Conservation (phyloP, 53 echinoderm and acorn worm genomes). For the Paelopatides confundens region DNA sequence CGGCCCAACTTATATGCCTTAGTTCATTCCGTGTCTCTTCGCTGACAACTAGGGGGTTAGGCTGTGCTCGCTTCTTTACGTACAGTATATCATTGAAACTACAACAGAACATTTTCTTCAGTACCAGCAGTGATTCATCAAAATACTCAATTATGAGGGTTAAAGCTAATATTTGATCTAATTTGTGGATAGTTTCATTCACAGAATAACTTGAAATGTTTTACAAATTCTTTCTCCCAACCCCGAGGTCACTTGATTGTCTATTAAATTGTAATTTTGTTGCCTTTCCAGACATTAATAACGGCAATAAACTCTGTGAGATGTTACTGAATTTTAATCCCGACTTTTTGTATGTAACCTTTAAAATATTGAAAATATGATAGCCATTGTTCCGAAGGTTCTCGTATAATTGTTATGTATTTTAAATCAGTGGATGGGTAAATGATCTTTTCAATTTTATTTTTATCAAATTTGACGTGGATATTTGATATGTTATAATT, state of each 20-base stretch:
- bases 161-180: constrained; percentile 41
- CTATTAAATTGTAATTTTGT: neutral
- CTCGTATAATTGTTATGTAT: constrained; percentile 7
- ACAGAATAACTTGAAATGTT: neutral
- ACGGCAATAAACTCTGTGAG: constrained; percentile 5
- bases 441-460: constrained; percentile 53
- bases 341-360: neutral
- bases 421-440: constrained; percentile 19
- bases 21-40: too few species aligned
- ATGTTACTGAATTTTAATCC: neutral
- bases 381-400: neutral
- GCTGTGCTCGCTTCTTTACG: too few species aligned
- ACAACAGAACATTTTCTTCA: too few species aligned
- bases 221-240: neutral
- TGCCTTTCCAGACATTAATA: neutral
- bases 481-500: constrained; percentile 62
- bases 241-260: neutral
- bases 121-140: too few species aligned
- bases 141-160: too few species aligned
- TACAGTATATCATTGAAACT: too few species aligned
- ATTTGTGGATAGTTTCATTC: constrained; percentile 16
- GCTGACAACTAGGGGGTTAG: too few species aligned
- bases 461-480: constrained; percentile 43
- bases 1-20: too few species aligned
- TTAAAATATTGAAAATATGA: constrained; percentile 19